A percentile compares a stretch with the other conserved stretches of the same genome.
These are phyloP conservation scores for Centruroides sculpturatus DNA, from an alignment of 1,140 invertebrate genomes.

Conservation along the genomic window DNA sequence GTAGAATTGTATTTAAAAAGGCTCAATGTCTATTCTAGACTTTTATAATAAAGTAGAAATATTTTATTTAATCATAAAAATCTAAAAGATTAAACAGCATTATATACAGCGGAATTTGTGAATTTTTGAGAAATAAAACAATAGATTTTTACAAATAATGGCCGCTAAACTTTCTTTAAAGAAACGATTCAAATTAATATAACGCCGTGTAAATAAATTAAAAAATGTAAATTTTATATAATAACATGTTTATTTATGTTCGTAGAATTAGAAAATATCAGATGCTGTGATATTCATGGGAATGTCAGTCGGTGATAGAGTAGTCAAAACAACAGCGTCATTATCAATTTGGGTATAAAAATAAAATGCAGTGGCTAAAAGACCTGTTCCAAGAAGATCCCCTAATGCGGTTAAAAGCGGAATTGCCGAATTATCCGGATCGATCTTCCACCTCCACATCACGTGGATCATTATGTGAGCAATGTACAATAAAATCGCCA, in stretches of 20 bases:
- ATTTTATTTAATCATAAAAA: no score
- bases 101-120: no score
- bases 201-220: no score
- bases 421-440: constrained; percentile 41
- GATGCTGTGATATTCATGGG: background rate
- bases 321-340: background rate
- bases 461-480: constrained; percentile 38
- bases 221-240: no score
- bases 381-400: constrained; percentile 75
- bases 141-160: no score
- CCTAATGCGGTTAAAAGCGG: constrained; percentile 86
- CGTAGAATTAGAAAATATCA: background rate
- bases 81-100: no score
- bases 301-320: background rate
- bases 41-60: no score
- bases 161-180: no score
- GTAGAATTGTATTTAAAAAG: no score
- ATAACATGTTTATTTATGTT: background rate
- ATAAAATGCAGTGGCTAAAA: constrained; percentile 64
- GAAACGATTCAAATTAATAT: no score
- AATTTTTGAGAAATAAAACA: no score
- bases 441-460: constrained; percentile 33
- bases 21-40: no score
- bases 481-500: constrained; percentile 32
- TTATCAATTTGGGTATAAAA: background rate